Conservation (phyloP, 2,113 vertebrate genomes). For the Brienomyrus longianalis region DNA sequence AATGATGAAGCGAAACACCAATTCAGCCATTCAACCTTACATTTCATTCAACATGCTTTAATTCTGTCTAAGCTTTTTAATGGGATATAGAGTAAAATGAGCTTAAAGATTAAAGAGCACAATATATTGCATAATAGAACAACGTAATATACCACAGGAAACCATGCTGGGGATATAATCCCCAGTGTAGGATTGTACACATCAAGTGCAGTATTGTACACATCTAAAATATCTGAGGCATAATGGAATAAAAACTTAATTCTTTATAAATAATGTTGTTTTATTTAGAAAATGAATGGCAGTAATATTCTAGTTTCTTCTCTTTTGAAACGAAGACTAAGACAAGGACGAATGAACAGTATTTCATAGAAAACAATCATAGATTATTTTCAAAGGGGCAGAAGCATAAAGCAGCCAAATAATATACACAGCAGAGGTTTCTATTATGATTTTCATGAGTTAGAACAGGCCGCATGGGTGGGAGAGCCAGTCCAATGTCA, state of each 20-base stretch:
- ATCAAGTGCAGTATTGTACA: neutral
- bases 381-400: neutral
- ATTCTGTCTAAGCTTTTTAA: neutral
- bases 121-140: neutral
- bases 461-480: neutral
- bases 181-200: neutral
- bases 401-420: neutral
- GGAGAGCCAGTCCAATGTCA: neutral
- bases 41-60: neutral
- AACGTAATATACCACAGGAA: neutral
- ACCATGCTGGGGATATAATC: neutral
- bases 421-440: neutral
- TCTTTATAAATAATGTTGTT: neutral
- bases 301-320: neutral
- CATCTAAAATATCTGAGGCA: neutral
- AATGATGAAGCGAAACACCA: neutral
- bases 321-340: neutral
- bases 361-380: neutral
- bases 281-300: neutral
- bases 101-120: neutral
- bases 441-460: neutral
- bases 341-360: neutral
- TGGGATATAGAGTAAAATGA: neutral
- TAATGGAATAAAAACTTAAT: neutral
- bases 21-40: neutral